Conservation (phyloP, 2,888 invertebrate genomes). For the Teleogryllus oceanicus region DNA sequence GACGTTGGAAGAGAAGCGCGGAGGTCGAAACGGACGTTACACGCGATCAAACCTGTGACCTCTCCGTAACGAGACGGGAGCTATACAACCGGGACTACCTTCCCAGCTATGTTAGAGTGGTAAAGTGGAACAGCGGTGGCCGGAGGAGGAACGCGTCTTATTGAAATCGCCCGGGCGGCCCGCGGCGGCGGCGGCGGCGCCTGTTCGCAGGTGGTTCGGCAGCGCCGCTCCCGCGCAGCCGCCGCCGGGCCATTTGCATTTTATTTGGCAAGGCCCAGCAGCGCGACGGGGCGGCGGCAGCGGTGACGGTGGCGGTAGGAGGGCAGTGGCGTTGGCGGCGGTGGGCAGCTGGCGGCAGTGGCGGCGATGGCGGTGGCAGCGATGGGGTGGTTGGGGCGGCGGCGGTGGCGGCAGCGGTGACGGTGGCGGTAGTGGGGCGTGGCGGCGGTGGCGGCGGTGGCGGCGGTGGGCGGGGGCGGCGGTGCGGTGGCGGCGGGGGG, state of each 20-base stretch:
- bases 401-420: not conserved
- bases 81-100: too few species aligned
- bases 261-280: constrained; percentile 18
- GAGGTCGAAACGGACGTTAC: too few species aligned
- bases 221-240: not conserved
- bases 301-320: not conserved
- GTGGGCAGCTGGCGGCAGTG: not conserved
- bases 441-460: not conserved
- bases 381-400: not conserved
- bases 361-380: not conserved
- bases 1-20: too few species aligned
- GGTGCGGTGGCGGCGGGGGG: not conserved
- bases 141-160: too few species aligned
- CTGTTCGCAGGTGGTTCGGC: constrained; percentile 18
- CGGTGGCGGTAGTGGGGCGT: not conserved
- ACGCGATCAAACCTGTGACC: too few species aligned
- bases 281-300: not conserved
- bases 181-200: not conserved
- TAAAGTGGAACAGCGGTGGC: too few species aligned
- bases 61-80: too few species aligned
- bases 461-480: not conserved
- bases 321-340: not conserved
- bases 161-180: too few species aligned
- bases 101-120: too few species aligned
- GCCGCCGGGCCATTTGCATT: not conserved